Evolutionary conservation across 2,113 vertebrate species (phyloP).

Genomic region (Tupaia chinensis): DNA sequence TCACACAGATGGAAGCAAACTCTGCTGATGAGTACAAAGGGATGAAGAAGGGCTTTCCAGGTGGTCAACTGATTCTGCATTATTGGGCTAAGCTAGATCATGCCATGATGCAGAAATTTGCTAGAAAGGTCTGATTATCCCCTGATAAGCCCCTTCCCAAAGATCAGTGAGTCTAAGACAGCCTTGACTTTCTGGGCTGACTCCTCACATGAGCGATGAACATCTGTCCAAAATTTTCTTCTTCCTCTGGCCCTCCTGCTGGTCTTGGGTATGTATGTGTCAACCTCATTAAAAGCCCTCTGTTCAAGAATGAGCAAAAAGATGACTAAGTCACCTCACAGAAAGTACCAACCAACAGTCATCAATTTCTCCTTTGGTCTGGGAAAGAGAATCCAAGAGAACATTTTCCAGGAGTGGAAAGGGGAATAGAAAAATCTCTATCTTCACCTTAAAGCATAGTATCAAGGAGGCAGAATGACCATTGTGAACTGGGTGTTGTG

Average conservation of each 20-base stretch:
- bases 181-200: background rate
- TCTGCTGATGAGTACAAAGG: background rate
- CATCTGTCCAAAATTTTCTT: background rate
- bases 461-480: background rate
- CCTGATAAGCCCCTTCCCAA: background rate
- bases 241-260: background rate
- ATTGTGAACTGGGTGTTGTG: no score
- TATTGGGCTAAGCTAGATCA: background rate
- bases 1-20: background rate
- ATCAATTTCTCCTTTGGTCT: background rate
- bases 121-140: background rate
- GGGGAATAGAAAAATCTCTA: background rate
- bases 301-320: background rate
- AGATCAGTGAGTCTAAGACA: background rate
- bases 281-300: background rate
- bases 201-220: background rate
- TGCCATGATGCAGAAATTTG: background rate
- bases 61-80: background rate
- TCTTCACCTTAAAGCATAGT: background rate
- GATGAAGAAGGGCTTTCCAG: background rate
- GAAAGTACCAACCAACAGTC: background rate
- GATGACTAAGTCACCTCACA: background rate
- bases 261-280: background rate
- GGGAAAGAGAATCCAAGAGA: background rate
- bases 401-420: background rate